Base-by-base conservation (phyloP, 2,113 vertebrate genomes). In the Electrona antarctica region DNA sequence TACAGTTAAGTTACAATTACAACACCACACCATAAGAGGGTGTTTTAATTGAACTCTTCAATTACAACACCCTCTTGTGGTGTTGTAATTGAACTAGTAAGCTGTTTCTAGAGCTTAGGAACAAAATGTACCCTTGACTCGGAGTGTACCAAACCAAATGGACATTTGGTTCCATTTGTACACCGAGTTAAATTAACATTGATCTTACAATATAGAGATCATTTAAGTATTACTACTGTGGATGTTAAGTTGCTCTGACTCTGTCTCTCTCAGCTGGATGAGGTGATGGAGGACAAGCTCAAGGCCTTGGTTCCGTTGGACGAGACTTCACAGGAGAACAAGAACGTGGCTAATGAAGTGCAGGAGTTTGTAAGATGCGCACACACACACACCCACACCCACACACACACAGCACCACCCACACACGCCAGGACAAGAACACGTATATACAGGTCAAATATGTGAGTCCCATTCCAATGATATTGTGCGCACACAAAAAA, bases 211-310 rank as follows among this genome's bases (percentile, higher is more conserved):
- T 41, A n/a, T 66, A 12, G 14, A 13, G 33, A 41, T 41, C 1
- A 1, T 41, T 41, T 41, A 56, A 14, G 54, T 7, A 6, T 13
- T 56, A 33, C 28, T 13, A 3, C 21, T 8, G 14, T 0, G 21
- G 8, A 12, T 41, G 14, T 54, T 60, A 8, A 15, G 45, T 46
- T 6, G 6, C 33, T 62, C 7, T 56, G 1, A 10, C 2, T 61
- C 8, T 46, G 13, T 76, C 3, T 52, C 6, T 71, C 55, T 51
- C 0, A 90, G 88, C 0, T 78, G n/a, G 11, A 33, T 4, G 0
- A 1, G 0, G 0, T 0, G 0, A 0, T 84, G 60, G 1, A 71
- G 45, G 0, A n/a, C 0, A 8, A 0, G 0, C 71, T 78, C 4
- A 10, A 0, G 0, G 0, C 2, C 0, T 0, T 56, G 0, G 15